A percentile compares a stretch with the other conserved stretches of the same genome.
phyloP scores from a whole-genome alignment of 2,888 invertebrate species.

The Callyntrura guangdongensis region DNA sequence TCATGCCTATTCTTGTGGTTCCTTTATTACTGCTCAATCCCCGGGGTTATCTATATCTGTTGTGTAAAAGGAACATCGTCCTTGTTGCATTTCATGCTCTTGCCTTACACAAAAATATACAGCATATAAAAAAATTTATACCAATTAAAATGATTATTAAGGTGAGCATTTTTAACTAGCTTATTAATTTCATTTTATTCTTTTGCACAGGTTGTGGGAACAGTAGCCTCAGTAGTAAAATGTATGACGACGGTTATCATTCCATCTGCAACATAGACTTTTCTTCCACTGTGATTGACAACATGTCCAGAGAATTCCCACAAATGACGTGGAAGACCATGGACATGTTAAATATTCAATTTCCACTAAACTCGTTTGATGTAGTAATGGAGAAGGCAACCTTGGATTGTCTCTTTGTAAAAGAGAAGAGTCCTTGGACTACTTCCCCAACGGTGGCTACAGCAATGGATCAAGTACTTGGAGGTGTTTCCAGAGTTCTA shows the following conservation, averaged over 20 bases:
- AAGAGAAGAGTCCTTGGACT: slow-evolving; percentile 86
- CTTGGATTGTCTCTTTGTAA: slow-evolving; percentile 86
- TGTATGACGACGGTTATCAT: slow-evolving; percentile 86
- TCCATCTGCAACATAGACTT: slow-evolving; percentile 87
- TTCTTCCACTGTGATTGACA: slow-evolving; percentile 86
- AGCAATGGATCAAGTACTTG: slow-evolving; percentile 85
- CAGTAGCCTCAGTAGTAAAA: slow-evolving; percentile 86
- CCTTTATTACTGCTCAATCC: not conserved
- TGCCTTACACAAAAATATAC: too few relatives aligned
- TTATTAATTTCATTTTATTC: not conserved
- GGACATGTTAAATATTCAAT: slow-evolving; percentile 86
- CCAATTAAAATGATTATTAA: too few relatives aligned
- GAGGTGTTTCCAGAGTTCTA: slow-evolving; percentile 84
- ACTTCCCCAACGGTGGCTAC: slow-evolving; percentile 84
- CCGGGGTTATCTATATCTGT: too few relatives aligned
- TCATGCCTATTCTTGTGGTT: not conserved
- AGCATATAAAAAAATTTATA: too few relatives aligned
- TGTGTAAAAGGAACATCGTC: too few relatives aligned
- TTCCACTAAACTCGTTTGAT: slow-evolving; percentile 86
- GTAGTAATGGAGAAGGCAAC: slow-evolving; percentile 87
- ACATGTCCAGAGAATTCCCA: slow-evolving; percentile 85
- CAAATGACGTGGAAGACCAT: slow-evolving; percentile 86
- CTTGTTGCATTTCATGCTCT: too few relatives aligned
- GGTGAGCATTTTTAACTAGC: too few relatives aligned
- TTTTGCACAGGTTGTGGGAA: slow-evolving; percentile 86